Conservation (phyloP, 2,888 invertebrate species). For the Apodemia mormo region DNA sequence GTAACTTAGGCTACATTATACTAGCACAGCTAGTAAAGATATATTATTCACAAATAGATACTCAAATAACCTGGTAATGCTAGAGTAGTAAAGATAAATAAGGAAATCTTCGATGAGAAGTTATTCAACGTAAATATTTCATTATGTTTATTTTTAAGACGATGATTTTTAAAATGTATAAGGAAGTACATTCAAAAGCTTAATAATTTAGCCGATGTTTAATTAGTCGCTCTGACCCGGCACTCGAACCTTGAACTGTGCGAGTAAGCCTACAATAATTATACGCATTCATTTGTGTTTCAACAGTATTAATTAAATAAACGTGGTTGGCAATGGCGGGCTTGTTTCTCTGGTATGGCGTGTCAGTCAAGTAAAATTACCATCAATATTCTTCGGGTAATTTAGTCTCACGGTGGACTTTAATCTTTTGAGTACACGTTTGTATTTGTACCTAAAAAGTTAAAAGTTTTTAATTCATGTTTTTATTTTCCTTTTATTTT, state of each 20-base stretch:
- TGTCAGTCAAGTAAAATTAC: background rate
- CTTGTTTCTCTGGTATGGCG: background rate
- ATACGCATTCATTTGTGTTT: slow-evolving; percentile 3
- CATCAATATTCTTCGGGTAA: background rate
- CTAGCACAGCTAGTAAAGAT: too few species aligned
- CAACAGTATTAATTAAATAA: slow-evolving; percentile 8
- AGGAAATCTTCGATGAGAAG: too few species aligned
- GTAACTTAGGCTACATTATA: too few species aligned
- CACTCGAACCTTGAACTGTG: slow-evolving; percentile 9
- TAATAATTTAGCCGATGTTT: slow-evolving; percentile 6
- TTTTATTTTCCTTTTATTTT: too few species aligned
- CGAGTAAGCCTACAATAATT: slow-evolving; percentile 7
- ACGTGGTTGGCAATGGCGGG: slow-evolving; percentile 1
- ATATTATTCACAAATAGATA: too few species aligned
- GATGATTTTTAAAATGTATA: background rate
- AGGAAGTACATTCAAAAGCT: background rate
- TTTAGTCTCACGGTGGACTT: background rate
- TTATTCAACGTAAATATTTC: too few species aligned
- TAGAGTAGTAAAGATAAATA: too few species aligned
- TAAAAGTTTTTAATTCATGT: too few species aligned
- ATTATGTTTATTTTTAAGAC: background rate
- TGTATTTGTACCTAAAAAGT: too few species aligned
- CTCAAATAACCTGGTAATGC: too few species aligned
- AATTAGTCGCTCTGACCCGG: slow-evolving; percentile 9
- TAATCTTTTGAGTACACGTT: too few species aligned